These are phyloP conservation scores for Drosophila ambigua DNA, from an alignment of 1,140 invertebrate genomes.

Conservation along the genomic window DNA sequence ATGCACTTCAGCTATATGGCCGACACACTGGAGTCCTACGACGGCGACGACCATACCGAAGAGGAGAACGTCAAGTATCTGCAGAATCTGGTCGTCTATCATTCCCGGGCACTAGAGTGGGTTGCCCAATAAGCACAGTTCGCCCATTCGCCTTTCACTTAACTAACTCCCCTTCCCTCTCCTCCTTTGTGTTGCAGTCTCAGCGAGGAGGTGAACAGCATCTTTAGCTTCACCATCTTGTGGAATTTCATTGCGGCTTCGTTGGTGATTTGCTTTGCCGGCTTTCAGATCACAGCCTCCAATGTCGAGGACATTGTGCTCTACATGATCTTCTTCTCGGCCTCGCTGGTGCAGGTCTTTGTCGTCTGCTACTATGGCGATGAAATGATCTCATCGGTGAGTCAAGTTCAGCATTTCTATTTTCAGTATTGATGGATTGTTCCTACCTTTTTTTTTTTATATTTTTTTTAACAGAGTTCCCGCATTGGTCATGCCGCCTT, in stretches of 20 bases:
- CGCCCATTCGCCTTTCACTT: background rate
- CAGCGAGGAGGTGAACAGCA: conserved; percentile 70
- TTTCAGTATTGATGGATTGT: background rate
- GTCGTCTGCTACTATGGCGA: conserved; percentile 73
- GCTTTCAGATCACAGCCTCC: conserved; percentile 71
- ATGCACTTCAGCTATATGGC: conserved; percentile 74
- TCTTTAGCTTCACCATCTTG: conserved; percentile 67
- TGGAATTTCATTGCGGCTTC: conserved; percentile 76
- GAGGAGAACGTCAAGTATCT: conserved; percentile 61
- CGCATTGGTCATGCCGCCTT: conserved; percentile 65
- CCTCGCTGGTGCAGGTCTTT: conserved; percentile 70
- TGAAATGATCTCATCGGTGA: conserved; percentile 70
- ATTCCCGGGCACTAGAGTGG: conserved; percentile 57
- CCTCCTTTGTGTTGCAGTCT: conserved; percentile 29
- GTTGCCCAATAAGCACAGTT: conserved; percentile 6
- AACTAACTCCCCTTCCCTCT: no score
- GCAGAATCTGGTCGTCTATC: conserved; percentile 54
- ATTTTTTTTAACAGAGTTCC: conserved; percentile 39
- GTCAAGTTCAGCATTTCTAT: conserved; percentile 5
- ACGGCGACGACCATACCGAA: conserved; percentile 48
- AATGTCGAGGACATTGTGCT: conserved; percentile 71
- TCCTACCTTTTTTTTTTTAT: no score
- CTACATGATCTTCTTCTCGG: conserved; percentile 71
- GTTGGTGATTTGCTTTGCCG: conserved; percentile 72
- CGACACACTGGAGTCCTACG: conserved; percentile 50